Conservation (phyloP, 2,113 vertebrate species). For the Clarias magur region DNA sequence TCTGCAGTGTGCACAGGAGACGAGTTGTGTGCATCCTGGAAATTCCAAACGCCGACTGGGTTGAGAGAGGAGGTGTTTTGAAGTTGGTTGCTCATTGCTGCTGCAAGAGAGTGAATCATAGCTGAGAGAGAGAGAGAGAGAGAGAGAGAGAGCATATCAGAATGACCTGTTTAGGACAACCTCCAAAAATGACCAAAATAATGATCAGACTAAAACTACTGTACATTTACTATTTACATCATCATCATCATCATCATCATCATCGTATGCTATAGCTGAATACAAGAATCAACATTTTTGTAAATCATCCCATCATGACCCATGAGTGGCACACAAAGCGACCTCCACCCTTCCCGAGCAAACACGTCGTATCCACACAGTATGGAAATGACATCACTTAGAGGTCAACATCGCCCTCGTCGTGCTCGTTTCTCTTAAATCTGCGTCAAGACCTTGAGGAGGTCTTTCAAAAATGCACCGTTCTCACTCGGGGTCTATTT, state of each 20-base stretch:
- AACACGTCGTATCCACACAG: not conserved
- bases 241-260: not conserved
- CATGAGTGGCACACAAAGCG: not conserved
- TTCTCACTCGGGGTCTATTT: constrained; percentile 51
- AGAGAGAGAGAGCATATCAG: constrained; percentile 30
- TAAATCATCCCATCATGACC: not conserved
- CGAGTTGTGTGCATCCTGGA: constrained; percentile 64
- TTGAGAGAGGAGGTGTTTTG: constrained; percentile 58
- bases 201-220: not conserved
- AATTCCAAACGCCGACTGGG: constrained; percentile 66
- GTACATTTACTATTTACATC: not conserved
- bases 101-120: constrained; percentile 79
- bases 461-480: constrained; percentile 37
- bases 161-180: constrained; percentile 40
- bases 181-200: not conserved
- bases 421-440: constrained; percentile 26
- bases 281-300: not conserved
- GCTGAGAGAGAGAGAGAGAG: constrained; percentile 60
- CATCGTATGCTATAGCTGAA: not conserved
- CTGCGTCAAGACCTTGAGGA: not conserved
- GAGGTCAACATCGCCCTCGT: constrained; percentile 18
- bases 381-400: constrained; percentile 33
- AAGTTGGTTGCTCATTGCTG: constrained; percentile 68
- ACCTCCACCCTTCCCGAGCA: constrained; percentile 28
- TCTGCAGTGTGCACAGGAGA: constrained; percentile 61